Evolutionary conservation across 2,888 invertebrate genomes (phyloP).

Genomic region (Chorisops tibialis): DNA sequence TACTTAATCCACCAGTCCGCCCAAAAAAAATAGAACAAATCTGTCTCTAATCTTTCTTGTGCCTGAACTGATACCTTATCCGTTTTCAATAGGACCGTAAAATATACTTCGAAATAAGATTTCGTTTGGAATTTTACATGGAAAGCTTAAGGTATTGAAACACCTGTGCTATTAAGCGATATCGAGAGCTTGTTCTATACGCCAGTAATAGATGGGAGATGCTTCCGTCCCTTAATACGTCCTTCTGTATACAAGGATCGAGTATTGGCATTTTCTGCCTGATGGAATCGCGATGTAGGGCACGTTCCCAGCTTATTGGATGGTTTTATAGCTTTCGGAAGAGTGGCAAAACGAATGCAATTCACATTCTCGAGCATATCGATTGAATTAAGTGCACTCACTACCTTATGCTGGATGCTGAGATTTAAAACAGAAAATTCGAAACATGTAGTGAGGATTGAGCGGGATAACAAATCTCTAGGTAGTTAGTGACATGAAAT

Average conservation of each 20-base stretch:
- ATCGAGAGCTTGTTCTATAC: neutral
- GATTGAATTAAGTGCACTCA: neutral
- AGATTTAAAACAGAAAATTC: too few species aligned
- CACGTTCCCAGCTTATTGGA: conserved; percentile 7
- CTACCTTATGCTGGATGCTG: too few species aligned
- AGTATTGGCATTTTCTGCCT: neutral
- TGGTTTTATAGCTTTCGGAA: neutral
- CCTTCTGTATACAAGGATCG: neutral
- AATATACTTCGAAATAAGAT: neutral
- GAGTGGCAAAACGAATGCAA: neutral
- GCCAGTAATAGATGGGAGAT: neutral
- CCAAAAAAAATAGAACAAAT: neutral
- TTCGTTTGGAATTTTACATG: neutral
- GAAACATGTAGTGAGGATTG: neutral
- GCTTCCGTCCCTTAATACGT: neutral
- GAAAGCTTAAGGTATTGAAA: too few species aligned
- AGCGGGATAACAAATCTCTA: neutral
- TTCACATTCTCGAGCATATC: neutral
- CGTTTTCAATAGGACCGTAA: neutral
- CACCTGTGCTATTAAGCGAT: too few species aligned
- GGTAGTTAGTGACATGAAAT: neutral
- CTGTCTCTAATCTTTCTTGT: neutral
- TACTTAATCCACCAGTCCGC: too few species aligned
- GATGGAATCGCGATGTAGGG: conserved; percentile 2
- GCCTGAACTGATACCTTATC: neutral